phyloP scores from a whole-genome alignment of 1,140 invertebrate genomes.

The Psilanteris sp. region DNA sequence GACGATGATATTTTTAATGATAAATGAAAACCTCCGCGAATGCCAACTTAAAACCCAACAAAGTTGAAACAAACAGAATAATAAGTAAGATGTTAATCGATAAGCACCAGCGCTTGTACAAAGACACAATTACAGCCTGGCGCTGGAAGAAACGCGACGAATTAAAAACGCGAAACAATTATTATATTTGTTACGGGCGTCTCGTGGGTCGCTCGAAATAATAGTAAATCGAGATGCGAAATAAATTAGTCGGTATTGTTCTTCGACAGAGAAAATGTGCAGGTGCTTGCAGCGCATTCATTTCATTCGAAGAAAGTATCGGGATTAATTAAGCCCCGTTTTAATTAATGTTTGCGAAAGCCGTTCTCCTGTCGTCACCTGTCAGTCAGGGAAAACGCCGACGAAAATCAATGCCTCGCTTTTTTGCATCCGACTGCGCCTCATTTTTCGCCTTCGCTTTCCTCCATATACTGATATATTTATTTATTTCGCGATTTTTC shows the following conservation, averaged over 20 bases:
- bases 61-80: too few relatives aligned
- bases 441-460: slow-evolving; percentile 30
- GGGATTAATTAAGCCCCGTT: slow-evolving; percentile 31
- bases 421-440: not conserved
- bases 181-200: slow-evolving; percentile 17
- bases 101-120: too few relatives aligned
- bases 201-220: not conserved
- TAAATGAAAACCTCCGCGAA: too few relatives aligned
- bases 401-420: slow-evolving; percentile 32
- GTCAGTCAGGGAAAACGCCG: slow-evolving; percentile 13
- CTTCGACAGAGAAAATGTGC: slow-evolving; percentile 5
- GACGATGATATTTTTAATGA: too few relatives aligned
- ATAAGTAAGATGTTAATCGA: too few relatives aligned
- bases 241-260: slow-evolving; percentile 35
- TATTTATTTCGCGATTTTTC: slow-evolving; percentile 3
- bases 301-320: slow-evolving; percentile 38
- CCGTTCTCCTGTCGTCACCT: slow-evolving; percentile 18
- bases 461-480: slow-evolving; percentile 17
- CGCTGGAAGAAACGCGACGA: not conserved
- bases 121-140: too few relatives aligned
- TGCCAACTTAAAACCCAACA: too few relatives aligned
- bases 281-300: slow-evolving; percentile 4
- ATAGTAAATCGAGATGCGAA: slow-evolving; percentile 8
- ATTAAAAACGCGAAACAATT: slow-evolving; percentile 23
- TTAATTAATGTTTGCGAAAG: slow-evolving; percentile 34